Conservation (phyloP, 2,113 vertebrate species). For the Rhagologus leucostigma region DNA sequence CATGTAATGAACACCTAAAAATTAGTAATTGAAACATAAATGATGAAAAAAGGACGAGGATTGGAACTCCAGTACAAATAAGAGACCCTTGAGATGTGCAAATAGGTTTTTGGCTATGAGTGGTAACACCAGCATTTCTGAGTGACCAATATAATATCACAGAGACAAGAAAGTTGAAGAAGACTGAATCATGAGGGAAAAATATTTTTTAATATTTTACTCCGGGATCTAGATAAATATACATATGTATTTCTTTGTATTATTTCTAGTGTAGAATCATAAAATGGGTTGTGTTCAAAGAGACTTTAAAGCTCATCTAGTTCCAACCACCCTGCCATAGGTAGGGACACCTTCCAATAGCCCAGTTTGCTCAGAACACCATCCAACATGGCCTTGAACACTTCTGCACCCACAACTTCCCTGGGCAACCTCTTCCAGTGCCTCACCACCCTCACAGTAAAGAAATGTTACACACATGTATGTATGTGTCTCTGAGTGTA, state of each 20-base stretch:
- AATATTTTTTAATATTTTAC: not conserved
- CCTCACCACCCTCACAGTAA: not conserved
- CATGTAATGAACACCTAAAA: not conserved
- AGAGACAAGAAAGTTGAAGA: not conserved
- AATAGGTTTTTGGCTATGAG: not conserved
- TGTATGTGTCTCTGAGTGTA: not conserved
- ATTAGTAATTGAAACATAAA: not conserved
- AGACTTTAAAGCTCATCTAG: not conserved
- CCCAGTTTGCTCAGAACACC: not conserved
- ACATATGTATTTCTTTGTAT: not conserved
- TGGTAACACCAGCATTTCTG: not conserved
- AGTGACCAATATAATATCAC: not conserved
- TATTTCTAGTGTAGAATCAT: not conserved
- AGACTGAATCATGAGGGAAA: not conserved
- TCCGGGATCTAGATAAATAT: not conserved
- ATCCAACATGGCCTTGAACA: not conserved
- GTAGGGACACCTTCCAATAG: not conserved
- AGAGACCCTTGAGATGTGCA: not conserved
- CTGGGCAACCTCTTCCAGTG: not conserved
- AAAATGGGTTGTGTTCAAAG: not conserved
- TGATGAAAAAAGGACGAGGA: not conserved
- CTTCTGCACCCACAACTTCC: not conserved
- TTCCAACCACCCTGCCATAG: not conserved
- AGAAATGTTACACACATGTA: not conserved
- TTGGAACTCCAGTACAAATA: not conserved